These are phyloP conservation scores for Ciconia nigra DNA, from an alignment of 2,797 vertebrate genomes.

Conservation along the genomic window DNA sequence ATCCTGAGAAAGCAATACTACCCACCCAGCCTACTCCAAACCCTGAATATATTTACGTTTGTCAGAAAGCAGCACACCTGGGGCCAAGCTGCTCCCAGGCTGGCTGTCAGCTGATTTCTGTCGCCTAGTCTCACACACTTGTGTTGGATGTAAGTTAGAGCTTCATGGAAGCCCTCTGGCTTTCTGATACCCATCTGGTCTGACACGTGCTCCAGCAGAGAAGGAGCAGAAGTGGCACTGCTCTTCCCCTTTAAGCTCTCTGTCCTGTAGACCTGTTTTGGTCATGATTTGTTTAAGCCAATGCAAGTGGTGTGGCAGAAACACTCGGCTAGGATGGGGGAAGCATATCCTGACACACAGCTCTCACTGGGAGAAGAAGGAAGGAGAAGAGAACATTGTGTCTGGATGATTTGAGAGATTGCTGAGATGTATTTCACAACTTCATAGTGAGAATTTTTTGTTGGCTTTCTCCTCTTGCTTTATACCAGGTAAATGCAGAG, in stretches of 20 bases:
- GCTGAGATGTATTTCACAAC: background rate
- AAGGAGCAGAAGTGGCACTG: background rate
- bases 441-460: background rate
- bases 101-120: background rate
- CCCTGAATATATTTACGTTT: background rate
- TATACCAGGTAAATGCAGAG: background rate
- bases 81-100: background rate
- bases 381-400: background rate
- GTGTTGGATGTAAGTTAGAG: background rate
- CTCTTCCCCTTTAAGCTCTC: background rate
- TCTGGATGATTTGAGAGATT: background rate
- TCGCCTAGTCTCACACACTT: background rate
- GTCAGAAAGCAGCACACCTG: background rate
- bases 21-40: background rate
- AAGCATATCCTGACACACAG: rapidly evolving
- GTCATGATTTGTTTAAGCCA: background rate
- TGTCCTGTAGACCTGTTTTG: background rate
- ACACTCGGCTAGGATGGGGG: too few species aligned
- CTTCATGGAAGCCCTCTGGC: background rate
- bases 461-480: background rate
- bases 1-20: background rate
- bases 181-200: background rate
- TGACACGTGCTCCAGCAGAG: background rate
- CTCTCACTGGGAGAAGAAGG: background rate
- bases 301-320: background rate